These are phyloP conservation scores for Orchesella cincta DNA, from an alignment of 1,140 invertebrate genomes.

Conservation along the genomic window DNA sequence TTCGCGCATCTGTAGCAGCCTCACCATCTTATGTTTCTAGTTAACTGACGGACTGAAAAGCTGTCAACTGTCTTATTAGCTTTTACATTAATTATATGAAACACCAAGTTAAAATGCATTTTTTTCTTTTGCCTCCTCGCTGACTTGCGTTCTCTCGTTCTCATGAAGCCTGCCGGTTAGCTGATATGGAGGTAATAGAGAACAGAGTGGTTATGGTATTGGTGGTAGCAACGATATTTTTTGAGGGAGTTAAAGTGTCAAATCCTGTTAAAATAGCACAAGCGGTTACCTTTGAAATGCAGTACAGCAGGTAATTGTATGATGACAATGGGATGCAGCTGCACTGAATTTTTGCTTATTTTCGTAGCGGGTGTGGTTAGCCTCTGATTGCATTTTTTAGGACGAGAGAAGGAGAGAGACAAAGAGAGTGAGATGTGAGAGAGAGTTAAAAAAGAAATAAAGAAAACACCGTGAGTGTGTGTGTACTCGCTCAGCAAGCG, in stretches of 20 bases:
- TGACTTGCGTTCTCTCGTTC: too few relatives aligned
- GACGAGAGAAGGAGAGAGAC: background rate
- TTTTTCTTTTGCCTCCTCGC: constrained; percentile 5
- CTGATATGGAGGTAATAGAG: too few relatives aligned
- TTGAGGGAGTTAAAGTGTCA: constrained; percentile 24
- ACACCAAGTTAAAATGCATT: background rate
- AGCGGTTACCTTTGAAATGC: constrained; percentile 24
- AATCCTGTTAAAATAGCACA: constrained; percentile 19
- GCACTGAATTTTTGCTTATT: constrained; percentile 18
- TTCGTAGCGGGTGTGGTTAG: constrained; percentile 25
- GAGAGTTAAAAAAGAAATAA: too few relatives aligned
- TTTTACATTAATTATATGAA: constrained; percentile 20
- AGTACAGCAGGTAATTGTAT: constrained; percentile 7
- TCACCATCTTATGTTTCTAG: background rate
- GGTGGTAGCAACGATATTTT: background rate
- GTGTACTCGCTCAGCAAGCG: too few relatives aligned
- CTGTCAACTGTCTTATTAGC: constrained; percentile 27
- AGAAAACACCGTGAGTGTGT: too few relatives aligned
- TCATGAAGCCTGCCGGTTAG: background rate
- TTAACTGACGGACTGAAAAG: background rate
- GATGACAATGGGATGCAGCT: background rate
- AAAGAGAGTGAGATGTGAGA: too few relatives aligned
- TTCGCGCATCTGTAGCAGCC: background rate
- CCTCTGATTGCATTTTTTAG: constrained; percentile 2
- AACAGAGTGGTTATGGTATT: background rate